Percentiles rank a stretch among this genome's conserved stretches.
Evolutionary conservation across 2,888 invertebrate genomes (phyloP).

Genomic region (Lamproptera curius): DNA sequence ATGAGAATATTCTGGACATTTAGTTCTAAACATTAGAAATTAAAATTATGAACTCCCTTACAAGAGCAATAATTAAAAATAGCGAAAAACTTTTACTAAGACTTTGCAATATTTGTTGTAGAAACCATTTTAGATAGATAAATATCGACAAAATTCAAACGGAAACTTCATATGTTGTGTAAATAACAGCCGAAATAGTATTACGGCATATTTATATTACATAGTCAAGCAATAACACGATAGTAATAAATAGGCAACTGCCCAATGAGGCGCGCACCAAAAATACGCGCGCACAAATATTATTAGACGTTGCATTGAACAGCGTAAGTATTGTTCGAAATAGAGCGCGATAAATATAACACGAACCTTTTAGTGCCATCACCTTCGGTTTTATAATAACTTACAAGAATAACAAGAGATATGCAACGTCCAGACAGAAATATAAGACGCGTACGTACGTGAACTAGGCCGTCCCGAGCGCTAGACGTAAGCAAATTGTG

Average conservation of each 20-base stretch:
- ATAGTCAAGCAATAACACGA: no score
- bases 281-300: constrained; percentile 18
- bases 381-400: constrained; percentile 69
- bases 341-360: constrained; percentile 66
- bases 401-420: constrained; percentile 55
- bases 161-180: no score
- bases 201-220: no score
- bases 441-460: constrained; percentile 48
- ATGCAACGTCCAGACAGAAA: constrained; percentile 55
- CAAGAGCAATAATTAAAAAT: no score
- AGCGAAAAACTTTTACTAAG: no score
- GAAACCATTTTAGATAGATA: no score
- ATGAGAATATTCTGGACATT: no score
- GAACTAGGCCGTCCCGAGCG: constrained; percentile 43
- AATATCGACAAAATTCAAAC: no score
- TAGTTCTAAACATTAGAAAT: no score
- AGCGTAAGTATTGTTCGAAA: constrained; percentile 55
- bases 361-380: constrained; percentile 55
- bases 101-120: no score
- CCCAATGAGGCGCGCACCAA: constrained; percentile 7
- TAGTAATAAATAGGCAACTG: background rate
- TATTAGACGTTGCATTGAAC: constrained; percentile 58
- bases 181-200: no score
- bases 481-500: constrained; percentile 33
- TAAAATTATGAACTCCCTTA: no score